Evolutionary conservation across 1,140 invertebrate genomes (phyloP).

Genomic region (Drosophila eugracilis): DNA sequence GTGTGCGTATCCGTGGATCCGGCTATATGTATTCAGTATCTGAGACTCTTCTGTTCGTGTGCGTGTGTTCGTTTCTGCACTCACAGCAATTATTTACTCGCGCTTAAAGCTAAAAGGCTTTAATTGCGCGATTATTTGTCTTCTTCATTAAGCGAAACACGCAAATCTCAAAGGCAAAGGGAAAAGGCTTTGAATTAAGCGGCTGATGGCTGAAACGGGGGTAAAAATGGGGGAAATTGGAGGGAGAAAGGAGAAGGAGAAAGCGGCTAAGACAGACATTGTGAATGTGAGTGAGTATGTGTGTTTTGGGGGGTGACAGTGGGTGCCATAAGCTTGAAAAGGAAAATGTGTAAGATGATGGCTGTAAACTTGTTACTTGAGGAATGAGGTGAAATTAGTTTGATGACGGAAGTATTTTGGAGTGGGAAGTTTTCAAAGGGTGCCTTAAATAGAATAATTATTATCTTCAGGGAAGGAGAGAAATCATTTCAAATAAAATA

Average conservation of each 20-base stretch:
- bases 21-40: constrained; percentile 11
- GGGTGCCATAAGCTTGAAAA: constrained; percentile 42
- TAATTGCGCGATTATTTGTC: constrained; percentile 84
- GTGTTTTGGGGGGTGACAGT: constrained; percentile 46
- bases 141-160: constrained; percentile 84
- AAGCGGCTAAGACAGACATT: constrained; percentile 5
- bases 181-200: constrained; percentile 56
- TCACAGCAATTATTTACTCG: constrained; percentile 84
- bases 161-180: constrained; percentile 81
- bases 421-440: neutral
- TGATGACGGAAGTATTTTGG: neutral
- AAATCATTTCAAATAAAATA: neutral
- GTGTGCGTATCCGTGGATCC: constrained; percentile 6
- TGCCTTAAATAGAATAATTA: neutral
- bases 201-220: constrained; percentile 18
- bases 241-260: neutral
- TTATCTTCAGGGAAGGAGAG: neutral
- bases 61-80: constrained; percentile 68
- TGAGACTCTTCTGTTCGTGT: neutral
- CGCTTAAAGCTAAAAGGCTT: constrained; percentile 84
- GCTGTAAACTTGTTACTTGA: neutral
- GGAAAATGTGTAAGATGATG: constrained; percentile 8
- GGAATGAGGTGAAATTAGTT: constrained; percentile 10
- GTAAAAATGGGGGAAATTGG: neutral
- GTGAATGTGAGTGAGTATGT: neutral